phyloP scores from a whole-genome alignment of 2,797 vertebrate genomes.

The Erpetoichthys calabaricus region DNA sequence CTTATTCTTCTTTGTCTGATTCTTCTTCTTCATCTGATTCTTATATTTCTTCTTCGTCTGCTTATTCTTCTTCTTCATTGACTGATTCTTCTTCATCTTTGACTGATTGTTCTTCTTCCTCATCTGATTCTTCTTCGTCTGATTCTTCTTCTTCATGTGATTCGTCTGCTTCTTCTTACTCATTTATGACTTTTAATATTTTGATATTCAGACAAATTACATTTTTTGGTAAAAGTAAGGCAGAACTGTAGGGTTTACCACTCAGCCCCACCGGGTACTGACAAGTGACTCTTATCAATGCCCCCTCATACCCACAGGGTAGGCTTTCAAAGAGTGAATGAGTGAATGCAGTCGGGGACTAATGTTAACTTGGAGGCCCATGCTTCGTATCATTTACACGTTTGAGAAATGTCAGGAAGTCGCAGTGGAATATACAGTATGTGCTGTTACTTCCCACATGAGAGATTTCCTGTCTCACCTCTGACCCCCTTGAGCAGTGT shows the following conservation, averaged over 20 bases:
- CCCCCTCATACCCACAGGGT: no score
- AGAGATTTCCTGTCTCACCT: neutral
- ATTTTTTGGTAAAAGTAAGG: no score
- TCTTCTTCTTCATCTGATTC: neutral
- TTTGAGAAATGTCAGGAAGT: conserved; percentile 25
- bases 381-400: neutral
- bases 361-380: no score
- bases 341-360: no score
- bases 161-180: neutral
- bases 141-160: neutral
- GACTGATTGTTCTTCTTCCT: no score
- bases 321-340: no score
- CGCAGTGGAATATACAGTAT: conserved; percentile 12
- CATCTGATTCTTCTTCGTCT: neutral
- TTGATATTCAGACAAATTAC: no score
- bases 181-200: no score
- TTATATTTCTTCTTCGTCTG: neutral
- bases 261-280: no score
- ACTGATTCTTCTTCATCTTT: no score
- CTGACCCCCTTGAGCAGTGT: neutral
- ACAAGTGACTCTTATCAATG: no score
- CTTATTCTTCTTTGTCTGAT: neutral
- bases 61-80: neutral
- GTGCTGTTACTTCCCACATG: conserved; percentile 19
- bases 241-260: no score